phyloP scores from a whole-genome alignment of 2,797 vertebrate genomes.

The Poecilia velifera region DNA sequence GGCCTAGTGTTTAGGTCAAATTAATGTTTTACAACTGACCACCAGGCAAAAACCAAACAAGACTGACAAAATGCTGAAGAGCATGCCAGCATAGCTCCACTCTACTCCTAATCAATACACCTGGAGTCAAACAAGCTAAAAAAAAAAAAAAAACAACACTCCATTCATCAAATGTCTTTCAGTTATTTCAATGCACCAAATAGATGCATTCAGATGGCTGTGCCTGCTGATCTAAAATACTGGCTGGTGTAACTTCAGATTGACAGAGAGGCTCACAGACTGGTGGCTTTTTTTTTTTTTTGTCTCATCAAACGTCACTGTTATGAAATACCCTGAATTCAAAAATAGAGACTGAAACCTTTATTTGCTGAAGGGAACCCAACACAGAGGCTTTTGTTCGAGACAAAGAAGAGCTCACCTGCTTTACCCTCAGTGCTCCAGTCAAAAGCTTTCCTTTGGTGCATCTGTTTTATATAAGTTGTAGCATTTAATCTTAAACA shows the following conservation, averaged over 20 bases:
- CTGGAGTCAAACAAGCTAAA: conserved; percentile 39
- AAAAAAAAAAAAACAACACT: conserved; percentile 12
- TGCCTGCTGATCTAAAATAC: conserved; percentile 39
- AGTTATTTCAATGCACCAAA: conserved; percentile 60
- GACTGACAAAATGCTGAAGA: conserved; percentile 52
- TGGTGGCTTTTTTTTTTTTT: conserved; percentile 58
- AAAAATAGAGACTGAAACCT: not conserved
- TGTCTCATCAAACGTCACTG: conserved; percentile 64
- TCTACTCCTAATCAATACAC: conserved; percentile 32
- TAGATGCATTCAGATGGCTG: conserved; percentile 41
- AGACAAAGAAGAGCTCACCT: conserved; percentile 6
- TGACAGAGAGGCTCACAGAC: conserved; percentile 72
- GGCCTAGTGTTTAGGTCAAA: not conserved
- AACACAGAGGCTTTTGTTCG: conserved; percentile 1
- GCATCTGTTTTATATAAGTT: not conserved
- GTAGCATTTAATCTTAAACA: not conserved
- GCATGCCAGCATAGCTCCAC: conserved; percentile 43
- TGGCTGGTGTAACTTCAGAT: conserved; percentile 3
- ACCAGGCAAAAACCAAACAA: conserved; percentile 14
- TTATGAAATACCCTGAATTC: conserved; percentile 43
- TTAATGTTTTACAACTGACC: not conserved
- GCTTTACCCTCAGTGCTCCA: conserved; percentile 7
- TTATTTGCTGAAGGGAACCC: conserved; percentile 2
- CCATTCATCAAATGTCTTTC: conserved; percentile 46
- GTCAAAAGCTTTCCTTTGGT: conserved; percentile 1